Evolutionary conservation across 2,888 invertebrate genomes (phyloP), one percentile per base, ranked within the genome.

Genomic region (Papilio protenor): DNA sequence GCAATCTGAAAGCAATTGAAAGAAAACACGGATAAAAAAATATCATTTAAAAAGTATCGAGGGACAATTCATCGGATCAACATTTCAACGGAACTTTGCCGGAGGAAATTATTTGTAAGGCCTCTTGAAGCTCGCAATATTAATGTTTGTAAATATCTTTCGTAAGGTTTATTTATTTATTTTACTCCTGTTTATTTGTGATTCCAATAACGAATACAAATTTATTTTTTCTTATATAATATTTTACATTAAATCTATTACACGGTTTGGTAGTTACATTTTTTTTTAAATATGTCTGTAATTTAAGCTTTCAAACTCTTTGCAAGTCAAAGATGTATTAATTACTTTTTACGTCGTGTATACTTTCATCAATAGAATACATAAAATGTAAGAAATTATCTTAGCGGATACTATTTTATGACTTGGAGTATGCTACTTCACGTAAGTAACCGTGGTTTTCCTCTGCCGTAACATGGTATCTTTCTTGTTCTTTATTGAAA

Each of bases 41-140:
- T 69, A 69, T 45, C 45, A 52, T 64, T 40, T 66, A 27, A 64
- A 75, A 33, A 74, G 27, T 74, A 45, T 74, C 61, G 45, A 74
- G 61, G 64, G 74, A 74, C 61, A 74, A 74, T 74, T 64, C 61
- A 61, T 61, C 14, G 61, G 45, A 57, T 74, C 27, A 74, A 74
- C 61, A 49, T 69, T 69, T 45, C 40, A 21, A 45, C 45, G 40
- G n/a, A 69, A 69, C n/a, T 69, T 69, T 45, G n/a, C 40, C 66
- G n/a, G 45, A 45, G 66, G 21, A 45, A 69, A 45, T 69, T 69
- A 69, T 69, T 69, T 69, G 14, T 69, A 45, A 69, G 66, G 45
- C 10, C 66, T 45, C 66, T 69, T 69, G 21, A 69, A 45, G 66
- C 66, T 45, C n/a, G 40, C 45, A 12, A 69, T 45, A 69, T 69